phyloP scores from a whole-genome alignment of 2,113 vertebrate species.

The Syrrhaptes paradoxus region DNA sequence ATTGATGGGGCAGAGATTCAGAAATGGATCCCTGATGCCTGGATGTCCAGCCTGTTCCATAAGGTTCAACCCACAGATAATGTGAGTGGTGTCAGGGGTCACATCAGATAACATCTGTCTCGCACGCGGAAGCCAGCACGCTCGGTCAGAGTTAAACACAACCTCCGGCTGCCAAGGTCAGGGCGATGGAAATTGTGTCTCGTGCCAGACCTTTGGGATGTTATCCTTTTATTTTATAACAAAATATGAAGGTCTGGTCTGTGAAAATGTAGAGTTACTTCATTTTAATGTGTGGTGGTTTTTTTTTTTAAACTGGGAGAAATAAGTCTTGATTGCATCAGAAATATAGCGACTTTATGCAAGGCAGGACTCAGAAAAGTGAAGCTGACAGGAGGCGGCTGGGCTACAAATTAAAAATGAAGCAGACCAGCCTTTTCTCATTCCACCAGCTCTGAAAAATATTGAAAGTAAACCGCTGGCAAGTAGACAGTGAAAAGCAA shows the following conservation, averaged over 20 bases:
- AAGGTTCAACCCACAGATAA: neutral
- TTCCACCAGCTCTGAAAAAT: slow-evolving; percentile 51
- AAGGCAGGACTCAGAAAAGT: neutral
- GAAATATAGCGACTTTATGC: neutral
- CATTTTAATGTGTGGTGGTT: neutral
- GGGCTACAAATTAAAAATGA: slow-evolving; percentile 56
- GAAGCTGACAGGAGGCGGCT: slow-evolving; percentile 38
- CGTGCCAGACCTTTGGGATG: neutral
- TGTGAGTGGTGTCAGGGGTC: neutral
- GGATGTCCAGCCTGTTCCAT: neutral
- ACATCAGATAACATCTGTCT: neutral
- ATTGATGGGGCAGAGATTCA: neutral
- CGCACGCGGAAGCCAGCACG: rapidly evolving
- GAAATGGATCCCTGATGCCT: neutral
- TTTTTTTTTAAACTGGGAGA: neutral
- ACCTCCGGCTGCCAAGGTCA: neutral
- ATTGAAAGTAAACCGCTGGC: slow-evolving; percentile 48
- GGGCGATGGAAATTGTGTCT: neutral
- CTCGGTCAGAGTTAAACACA: neutral
- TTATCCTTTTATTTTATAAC: neutral
- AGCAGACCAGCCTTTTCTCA: slow-evolving; percentile 53
- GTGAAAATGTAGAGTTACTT: neutral
- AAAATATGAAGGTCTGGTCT: neutral
- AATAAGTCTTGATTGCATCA: neutral
- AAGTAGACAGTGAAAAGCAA: slow-evolving; percentile 59